Conservation (phyloP, 2,888 invertebrate species). For the Drosophila leonis region DNA sequence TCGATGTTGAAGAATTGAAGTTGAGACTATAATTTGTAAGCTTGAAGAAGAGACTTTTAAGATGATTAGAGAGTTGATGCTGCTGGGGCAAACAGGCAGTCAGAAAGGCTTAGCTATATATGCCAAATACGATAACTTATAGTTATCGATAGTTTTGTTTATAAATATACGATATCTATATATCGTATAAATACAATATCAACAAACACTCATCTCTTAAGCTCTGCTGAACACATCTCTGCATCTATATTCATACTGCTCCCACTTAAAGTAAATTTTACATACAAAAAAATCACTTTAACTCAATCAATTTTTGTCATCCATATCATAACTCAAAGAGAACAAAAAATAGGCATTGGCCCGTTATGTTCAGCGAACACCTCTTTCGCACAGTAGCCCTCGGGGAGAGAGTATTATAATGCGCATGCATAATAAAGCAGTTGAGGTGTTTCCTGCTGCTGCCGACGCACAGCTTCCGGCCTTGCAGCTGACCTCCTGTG, state of each 20-base stretch:
- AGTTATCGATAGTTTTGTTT: too few species aligned
- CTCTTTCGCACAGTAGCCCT: not conserved
- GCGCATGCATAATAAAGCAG: constrained; percentile 44
- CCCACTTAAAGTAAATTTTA: not conserved
- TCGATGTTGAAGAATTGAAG: not conserved
- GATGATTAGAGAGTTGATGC: too few species aligned
- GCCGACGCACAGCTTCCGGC: constrained; percentile 3
- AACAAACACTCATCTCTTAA: too few species aligned
- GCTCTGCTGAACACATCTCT: too few species aligned
- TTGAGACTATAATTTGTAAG: not conserved
- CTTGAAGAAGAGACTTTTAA: not conserved
- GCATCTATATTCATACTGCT: not conserved
- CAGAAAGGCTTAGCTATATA: too few species aligned
- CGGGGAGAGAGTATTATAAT: constrained; percentile 10
- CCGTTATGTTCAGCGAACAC: not conserved
- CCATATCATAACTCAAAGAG: too few species aligned
- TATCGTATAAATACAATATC: too few species aligned
- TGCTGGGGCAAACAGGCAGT: too few species aligned
- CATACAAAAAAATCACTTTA: not conserved
- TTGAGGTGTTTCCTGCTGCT: constrained; percentile 3
- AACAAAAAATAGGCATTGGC: not conserved
- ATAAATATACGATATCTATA: too few species aligned
- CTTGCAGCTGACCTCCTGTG: constrained; percentile 30
- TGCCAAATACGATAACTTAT: too few species aligned
- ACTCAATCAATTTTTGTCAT: not conserved